These are phyloP conservation scores for Sphyrna mokarran DNA, from an alignment of 2,113 vertebrate species.

Conservation along the genomic window DNA sequence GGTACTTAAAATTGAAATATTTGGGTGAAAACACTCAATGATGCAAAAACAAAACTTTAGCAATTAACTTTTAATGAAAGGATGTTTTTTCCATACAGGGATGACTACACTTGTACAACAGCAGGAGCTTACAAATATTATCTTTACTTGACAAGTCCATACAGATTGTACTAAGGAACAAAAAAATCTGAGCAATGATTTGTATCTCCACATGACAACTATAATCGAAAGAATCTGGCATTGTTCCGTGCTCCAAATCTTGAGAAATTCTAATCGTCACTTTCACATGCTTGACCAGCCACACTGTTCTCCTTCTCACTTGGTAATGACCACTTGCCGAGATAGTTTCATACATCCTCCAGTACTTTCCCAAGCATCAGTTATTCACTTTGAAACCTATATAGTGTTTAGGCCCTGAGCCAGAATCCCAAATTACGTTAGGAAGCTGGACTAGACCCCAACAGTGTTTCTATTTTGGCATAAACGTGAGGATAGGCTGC, in stretches of 20 bases:
- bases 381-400: neutral
- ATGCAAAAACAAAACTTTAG: neutral
- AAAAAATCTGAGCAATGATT: neutral
- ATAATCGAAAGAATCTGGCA: neutral
- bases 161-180: neutral
- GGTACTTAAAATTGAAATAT: neutral
- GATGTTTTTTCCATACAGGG: neutral
- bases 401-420: no score
- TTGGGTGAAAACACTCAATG: neutral
- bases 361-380: neutral
- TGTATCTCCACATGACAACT: neutral
- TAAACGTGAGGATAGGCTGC: no score
- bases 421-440: no score
- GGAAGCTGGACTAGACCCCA: no score
- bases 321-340: neutral
- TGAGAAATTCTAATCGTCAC: neutral
- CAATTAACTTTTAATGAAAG: neutral
- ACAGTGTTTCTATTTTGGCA: no score
- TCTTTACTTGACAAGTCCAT: neutral
- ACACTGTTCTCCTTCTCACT: neutral
- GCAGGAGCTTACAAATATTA: neutral
- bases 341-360: neutral
- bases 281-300: neutral
- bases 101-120: neutral
- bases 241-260: neutral